Base-by-base conservation (phyloP, 2,113 vertebrate species). In the Lota lota region DNA sequence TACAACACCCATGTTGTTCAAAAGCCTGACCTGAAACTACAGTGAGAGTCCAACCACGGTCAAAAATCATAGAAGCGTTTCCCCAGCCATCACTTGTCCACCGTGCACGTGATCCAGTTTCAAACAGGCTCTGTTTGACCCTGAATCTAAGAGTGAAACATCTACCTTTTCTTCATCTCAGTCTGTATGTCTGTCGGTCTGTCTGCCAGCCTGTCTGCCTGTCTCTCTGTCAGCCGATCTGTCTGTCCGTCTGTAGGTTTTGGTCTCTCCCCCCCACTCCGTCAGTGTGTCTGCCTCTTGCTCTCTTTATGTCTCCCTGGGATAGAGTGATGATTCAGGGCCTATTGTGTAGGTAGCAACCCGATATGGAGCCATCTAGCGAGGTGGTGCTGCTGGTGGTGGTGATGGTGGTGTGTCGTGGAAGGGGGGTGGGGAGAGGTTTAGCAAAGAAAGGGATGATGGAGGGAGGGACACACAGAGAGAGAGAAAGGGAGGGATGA, bases 301-400 rank as follows among this genome's bases (percentile, higher is more conserved):
- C n/a, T 60, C n/a, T 68, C 56, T 60, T 61, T 50, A 68, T 79
- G 61, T 82, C 73, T 84, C 76, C 72, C 75, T 40, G 60, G 73
- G 71, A 79, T 68, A 64, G 78, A 85, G 79, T 80, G 85, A 88
- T 89, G 87, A 86, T 88, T 89, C 84, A 80, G 78, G 83, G 67
- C 67, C 87, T 78, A 85, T 89, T 89, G 87, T 89, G 73, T 83
- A 84, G 80, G 76, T 69, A 71, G 86, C 79, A 89, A 89, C 84
- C 83, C 67, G 83, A 89, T 89, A 85, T 80, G 83, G 75, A 79
- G 77, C 72, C 74, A 75, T 67, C 69, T 76, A 57, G 56, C 70
- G 20, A n/a, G 19, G n/a, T 61, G 63, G 66, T 51, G 58, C 17
- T 61, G 24, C 0, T 6, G 54, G 28, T 10, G 17, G 40, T 20